Evolutionary conservation across 2,888 invertebrate genomes (phyloP).

Genomic region (Noctua janthe): DNA sequence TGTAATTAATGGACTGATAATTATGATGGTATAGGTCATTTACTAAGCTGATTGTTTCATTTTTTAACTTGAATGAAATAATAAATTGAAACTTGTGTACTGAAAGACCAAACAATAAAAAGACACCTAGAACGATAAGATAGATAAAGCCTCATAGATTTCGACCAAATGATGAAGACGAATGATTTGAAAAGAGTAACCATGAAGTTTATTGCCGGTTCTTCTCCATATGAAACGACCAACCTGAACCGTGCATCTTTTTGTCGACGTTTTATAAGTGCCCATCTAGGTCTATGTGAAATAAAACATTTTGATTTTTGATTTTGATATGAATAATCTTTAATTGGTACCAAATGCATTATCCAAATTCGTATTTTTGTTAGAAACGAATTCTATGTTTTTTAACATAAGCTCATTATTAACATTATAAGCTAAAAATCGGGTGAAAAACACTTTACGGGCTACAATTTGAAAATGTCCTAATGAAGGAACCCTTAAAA

Average conservation of each 20-base stretch:
- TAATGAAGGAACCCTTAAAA: constrained; percentile 51
- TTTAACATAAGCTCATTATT: constrained; percentile 18
- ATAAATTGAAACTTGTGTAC: background rate
- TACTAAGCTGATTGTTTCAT: background rate
- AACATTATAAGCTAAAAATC: constrained; percentile 16
- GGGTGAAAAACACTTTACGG: background rate
- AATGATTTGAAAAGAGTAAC: too few relatives aligned
- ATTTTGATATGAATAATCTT: background rate
- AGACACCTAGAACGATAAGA: background rate
- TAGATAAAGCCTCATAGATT: background rate
- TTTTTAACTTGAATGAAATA: background rate
- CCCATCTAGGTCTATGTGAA: too few relatives aligned
- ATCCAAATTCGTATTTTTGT: background rate
- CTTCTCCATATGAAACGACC: too few relatives aligned
- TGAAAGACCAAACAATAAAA: background rate
- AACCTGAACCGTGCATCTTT: too few relatives aligned
- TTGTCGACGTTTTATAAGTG: too few relatives aligned
- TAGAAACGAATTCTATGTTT: background rate
- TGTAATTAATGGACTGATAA: background rate
- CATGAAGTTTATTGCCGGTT: too few relatives aligned
- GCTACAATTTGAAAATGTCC: constrained; percentile 19
- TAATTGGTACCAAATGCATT: background rate
- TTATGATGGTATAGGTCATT: background rate
- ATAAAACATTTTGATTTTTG: too few relatives aligned
- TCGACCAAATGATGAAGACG: background rate